A percentile compares a stretch with the other conserved stretches of the same genome.
Conservation (phyloP, 2,797 vertebrate genomes). For the Ciconia nigra region DNA sequence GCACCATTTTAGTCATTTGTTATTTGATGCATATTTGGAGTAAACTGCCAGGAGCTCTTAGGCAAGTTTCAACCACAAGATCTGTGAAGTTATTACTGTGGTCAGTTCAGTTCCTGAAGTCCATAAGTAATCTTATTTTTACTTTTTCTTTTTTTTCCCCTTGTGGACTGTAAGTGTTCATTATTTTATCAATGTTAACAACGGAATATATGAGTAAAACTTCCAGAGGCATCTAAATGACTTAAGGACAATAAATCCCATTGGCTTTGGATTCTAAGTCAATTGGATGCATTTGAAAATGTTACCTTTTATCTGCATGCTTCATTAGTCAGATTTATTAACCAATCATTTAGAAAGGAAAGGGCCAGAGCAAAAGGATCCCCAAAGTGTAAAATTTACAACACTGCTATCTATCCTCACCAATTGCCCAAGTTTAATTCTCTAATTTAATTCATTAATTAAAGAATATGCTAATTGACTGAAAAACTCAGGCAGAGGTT, state of each 20-base stretch:
- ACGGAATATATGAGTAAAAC: conserved; percentile 21
- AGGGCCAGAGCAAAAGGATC: conserved; percentile 50
- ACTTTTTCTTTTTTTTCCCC: neutral
- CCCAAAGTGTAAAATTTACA: conserved; percentile 64
- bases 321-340: conserved; percentile 66
- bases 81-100: neutral
- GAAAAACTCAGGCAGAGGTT: conserved; percentile 33
- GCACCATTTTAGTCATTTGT: neutral
- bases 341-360: conserved; percentile 56
- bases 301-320: conserved; percentile 58
- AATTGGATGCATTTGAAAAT: conserved; percentile 63
- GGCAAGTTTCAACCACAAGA: neutral
- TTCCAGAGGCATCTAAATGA: conserved; percentile 47
- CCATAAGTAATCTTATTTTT: neutral
- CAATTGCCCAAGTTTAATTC: conserved; percentile 59
- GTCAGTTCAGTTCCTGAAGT: conserved; percentile 5
- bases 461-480: conserved; percentile 64
- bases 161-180: conserved; percentile 1
- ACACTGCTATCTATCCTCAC: conserved; percentile 51
- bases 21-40: neutral
- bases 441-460: conserved; percentile 68
- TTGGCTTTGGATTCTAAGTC: conserved; percentile 59
- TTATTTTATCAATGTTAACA: conserved; percentile 56
- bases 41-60: neutral
- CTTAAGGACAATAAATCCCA: conserved; percentile 59